phyloP scores from a whole-genome alignment of 2,888 invertebrate genomes.

The Agrochola macilenta region DNA sequence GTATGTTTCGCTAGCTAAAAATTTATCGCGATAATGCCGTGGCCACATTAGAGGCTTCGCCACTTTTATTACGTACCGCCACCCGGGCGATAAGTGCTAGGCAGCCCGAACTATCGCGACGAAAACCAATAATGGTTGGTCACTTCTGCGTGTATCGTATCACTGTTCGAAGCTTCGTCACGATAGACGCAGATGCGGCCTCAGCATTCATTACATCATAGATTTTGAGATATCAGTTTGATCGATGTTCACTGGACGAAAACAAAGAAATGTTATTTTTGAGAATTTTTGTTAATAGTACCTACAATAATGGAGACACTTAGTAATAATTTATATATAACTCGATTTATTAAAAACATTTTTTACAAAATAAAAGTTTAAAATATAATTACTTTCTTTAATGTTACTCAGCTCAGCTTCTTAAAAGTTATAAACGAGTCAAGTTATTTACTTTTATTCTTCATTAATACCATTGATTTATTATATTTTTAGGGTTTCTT shows the following conservation, averaged over 20 bases:
- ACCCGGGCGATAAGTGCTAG: no score
- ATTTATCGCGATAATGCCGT: no score
- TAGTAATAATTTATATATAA: neutral
- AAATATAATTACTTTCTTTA: constrained; percentile 10
- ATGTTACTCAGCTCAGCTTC: neutral
- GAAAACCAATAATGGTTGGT: no score
- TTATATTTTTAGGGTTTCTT: no score
- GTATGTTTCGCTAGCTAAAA: no score
- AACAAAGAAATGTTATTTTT: neutral
- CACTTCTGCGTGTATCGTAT: no score
- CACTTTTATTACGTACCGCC: no score
- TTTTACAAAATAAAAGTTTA: neutral
- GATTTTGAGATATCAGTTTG: neutral
- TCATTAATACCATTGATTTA: neutral
- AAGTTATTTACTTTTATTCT: constrained; percentile 18
- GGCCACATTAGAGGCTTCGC: no score
- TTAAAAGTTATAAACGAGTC: constrained; percentile 16
- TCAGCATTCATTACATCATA: no score
- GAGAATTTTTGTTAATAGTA: neutral
- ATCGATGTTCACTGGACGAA: constrained; percentile 5
- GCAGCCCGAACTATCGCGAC: no score
- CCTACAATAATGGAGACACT: neutral
- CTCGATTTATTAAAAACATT: neutral
- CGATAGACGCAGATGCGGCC: no score
- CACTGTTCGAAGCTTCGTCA: no score